Conservation (phyloP, 2,113 vertebrate genomes). For the Cisticola juncidis region DNA sequence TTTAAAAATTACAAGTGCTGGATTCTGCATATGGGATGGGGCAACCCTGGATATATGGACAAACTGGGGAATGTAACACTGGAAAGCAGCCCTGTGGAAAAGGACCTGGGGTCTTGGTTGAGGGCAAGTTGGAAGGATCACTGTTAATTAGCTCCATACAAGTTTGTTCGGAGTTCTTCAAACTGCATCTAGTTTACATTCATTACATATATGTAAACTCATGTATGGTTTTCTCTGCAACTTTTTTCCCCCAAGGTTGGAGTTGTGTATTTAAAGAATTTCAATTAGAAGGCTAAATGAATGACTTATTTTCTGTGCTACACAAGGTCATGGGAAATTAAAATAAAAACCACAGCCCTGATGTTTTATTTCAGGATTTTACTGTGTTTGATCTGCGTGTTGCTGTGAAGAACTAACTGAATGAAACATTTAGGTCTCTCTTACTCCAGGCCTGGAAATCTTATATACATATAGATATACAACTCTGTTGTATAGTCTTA, state of each 20-base stretch:
- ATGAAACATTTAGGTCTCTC: neutral
- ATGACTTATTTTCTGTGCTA: slow-evolving; percentile 6
- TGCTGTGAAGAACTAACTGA: neutral
- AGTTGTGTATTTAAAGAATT: neutral
- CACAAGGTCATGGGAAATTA: slow-evolving; percentile 28
- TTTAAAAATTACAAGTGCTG: neutral
- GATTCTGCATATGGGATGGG: neutral
- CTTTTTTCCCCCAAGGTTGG: neutral
- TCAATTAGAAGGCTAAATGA: neutral
- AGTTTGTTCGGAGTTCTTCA: neutral
- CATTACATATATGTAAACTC: neutral
- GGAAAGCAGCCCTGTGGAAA: neutral
- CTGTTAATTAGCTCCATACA: neutral
- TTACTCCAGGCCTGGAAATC: neutral
- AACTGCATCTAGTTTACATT: neutral
- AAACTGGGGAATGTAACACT: no score
- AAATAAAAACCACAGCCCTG: neutral
- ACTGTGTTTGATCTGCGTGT: neutral
- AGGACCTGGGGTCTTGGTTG: accelerated
- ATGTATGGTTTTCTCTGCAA: neutral
- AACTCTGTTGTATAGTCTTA: neutral
- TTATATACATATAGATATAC: no score
- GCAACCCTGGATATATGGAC: neutral
- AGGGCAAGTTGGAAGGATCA: neutral
- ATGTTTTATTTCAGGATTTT: slow-evolving; percentile 17